Conservation (phyloP, 2,797 vertebrate species). For the Pempheris klunzingeri region DNA sequence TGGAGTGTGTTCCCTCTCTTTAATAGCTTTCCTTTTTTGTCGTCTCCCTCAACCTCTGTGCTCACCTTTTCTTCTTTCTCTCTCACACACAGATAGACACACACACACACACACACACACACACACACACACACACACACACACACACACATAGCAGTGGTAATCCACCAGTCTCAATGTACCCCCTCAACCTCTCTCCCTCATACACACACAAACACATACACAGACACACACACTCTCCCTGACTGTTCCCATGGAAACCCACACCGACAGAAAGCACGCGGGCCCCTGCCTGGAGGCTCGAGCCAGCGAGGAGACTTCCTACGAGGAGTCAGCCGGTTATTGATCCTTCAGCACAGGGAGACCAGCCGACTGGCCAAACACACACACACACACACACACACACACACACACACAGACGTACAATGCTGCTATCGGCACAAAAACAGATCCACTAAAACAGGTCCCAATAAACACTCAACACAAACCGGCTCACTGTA, state of each 20-base stretch:
- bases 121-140: conserved; percentile 15
- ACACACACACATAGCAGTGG: conserved; percentile 21
- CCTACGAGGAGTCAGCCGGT: conserved; percentile 69
- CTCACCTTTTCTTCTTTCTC: conserved; percentile 31
- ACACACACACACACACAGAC: conserved; percentile 7
- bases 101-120: conserved; percentile 19
- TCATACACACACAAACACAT: conserved; percentile 28
- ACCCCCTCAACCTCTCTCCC: conserved; percentile 34
- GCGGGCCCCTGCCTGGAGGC: conserved; percentile 67
- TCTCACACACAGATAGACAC: conserved; percentile 12
- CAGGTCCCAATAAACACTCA: not conserved
- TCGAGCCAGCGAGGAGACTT: conserved; percentile 62
- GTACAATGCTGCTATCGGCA: not conserved
- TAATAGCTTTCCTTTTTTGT: conserved; percentile 32
- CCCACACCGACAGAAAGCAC: conserved; percentile 73
- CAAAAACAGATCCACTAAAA: conserved; percentile 18
- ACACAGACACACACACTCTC: conserved; percentile 15
- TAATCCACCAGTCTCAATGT: conserved; percentile 50
- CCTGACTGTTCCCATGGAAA: conserved; percentile 81
- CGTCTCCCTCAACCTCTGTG: conserved; percentile 26
- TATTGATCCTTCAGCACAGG: conserved; percentile 73
- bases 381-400: not conserved
- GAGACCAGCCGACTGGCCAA: conserved; percentile 43
- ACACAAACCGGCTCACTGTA: not conserved
- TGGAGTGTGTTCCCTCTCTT: not conserved